These are phyloP conservation scores for Chymomyza fuscimana DNA, from an alignment of 2,888 invertebrate species.

Conservation along the genomic window DNA sequence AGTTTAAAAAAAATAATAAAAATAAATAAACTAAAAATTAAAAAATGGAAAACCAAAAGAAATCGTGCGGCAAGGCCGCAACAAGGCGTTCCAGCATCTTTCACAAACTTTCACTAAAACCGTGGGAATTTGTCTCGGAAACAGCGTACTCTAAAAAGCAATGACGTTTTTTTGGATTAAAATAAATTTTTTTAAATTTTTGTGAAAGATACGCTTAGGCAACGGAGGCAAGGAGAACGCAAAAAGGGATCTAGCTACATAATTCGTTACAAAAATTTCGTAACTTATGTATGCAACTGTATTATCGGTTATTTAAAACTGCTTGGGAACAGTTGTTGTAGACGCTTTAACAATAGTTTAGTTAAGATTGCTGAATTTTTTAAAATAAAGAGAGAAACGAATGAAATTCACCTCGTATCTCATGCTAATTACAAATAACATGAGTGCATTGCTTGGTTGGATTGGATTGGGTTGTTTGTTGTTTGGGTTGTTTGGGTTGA, in stretches of 20 bases:
- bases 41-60: slow-evolving; percentile 5
- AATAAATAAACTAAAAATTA: background rate
- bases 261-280: too few species aligned
- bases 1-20: background rate
- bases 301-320: too few species aligned
- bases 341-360: slow-evolving; percentile 11
- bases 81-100: background rate
- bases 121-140: too few species aligned
- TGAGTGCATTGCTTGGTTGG: slow-evolving; percentile 31
- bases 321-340: background rate
- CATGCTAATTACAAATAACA: slow-evolving; percentile 51
- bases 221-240: too few species aligned
- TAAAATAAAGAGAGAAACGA: slow-evolving; percentile 32
- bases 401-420: slow-evolving; percentile 67
- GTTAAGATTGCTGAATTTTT: slow-evolving; percentile 17
- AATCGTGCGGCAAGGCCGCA: slow-evolving; percentile 1
- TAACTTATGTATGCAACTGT: background rate
- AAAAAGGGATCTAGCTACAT: too few species aligned
- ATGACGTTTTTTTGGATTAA: too few species aligned
- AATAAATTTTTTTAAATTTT: slow-evolving; percentile 1
- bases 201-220: slow-evolving; percentile 34
- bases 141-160: too few species aligned
- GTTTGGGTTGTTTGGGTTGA: slow-evolving; percentile 7
- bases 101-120: too few species aligned
- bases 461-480: slow-evolving; percentile 2